Evolutionary conservation across 2,888 invertebrate genomes (phyloP).

Genomic region (Thyatira batis): DNA sequence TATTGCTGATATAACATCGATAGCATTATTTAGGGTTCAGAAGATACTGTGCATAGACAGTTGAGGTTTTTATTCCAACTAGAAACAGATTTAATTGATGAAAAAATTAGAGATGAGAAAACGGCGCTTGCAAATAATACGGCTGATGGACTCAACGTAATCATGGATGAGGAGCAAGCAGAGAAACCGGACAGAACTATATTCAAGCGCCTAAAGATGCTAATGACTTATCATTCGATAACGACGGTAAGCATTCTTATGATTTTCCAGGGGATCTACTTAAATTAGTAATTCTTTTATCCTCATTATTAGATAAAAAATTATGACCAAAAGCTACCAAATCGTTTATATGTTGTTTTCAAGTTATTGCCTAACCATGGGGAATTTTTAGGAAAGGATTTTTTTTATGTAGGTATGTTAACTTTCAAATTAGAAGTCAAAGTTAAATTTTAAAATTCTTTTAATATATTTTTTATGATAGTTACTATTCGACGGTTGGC

Average conservation of each 20-base stretch:
- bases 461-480: constrained; percentile 25
- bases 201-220: constrained; percentile 62
- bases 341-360: too few species aligned
- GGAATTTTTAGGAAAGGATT: too few species aligned
- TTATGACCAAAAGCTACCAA: too few species aligned
- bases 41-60: constrained; percentile 72
- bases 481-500: constrained; percentile 59
- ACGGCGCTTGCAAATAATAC: constrained; percentile 18
- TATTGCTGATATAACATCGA: too few species aligned
- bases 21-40: constrained; percentile 61
- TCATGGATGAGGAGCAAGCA: constrained; percentile 30
- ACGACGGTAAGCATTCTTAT: constrained; percentile 50
- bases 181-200: constrained; percentile 46
- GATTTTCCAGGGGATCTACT: too few species aligned
- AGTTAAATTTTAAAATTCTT: too few species aligned
- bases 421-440: too few species aligned
- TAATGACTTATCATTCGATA: constrained; percentile 73
- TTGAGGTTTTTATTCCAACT: constrained; percentile 59
- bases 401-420: too few species aligned
- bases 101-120: constrained; percentile 41
- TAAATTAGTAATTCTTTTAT: too few species aligned
- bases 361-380: too few species aligned
- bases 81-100: constrained; percentile 55
- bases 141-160: constrained; percentile 8
- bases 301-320: too few species aligned